A percentile compares a stretch with the other conserved stretches of the same genome.
Conservation (phyloP, 2,797 vertebrate species). For the Argyrosomus regius region DNA sequence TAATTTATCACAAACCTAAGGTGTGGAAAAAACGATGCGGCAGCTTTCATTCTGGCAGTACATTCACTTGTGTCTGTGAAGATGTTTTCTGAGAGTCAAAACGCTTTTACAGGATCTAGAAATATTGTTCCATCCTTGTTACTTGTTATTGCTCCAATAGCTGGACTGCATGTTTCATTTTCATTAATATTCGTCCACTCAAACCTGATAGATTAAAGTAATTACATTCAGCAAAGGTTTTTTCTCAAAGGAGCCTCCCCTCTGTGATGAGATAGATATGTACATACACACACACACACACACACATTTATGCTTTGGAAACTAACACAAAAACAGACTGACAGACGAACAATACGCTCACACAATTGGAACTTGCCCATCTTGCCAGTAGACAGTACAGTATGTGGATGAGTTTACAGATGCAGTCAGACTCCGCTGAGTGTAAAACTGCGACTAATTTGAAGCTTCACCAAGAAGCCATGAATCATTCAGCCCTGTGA, state of each 20-base stretch:
- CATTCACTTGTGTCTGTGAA: constrained; percentile 5
- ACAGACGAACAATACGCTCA: constrained; percentile 13
- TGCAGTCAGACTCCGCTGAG: constrained; percentile 31
- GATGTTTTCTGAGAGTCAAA: constrained; percentile 14
- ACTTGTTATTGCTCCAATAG: not conserved
- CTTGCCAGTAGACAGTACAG: not conserved
- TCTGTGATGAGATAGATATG: constrained; percentile 39
- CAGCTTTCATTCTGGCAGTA: constrained; percentile 7
- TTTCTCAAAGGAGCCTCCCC: constrained; percentile 35
- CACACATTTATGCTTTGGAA: constrained; percentile 29
- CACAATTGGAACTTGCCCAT: constrained; percentile 41
- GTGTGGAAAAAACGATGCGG: not conserved
- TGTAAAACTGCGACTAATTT: constrained; percentile 60
- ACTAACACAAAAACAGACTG: constrained; percentile 21
- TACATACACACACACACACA: constrained; percentile 5
- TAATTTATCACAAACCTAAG: not conserved
- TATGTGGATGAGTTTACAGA: constrained; percentile 31
- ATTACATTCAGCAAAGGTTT: constrained; percentile 45
- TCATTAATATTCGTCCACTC: constrained; percentile 45
- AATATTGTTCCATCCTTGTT: constrained; percentile 17
- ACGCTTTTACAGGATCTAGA: constrained; percentile 3
- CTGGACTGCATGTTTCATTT: constrained; percentile 20
- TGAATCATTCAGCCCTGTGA: constrained; percentile 57
- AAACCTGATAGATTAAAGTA: constrained; percentile 46
- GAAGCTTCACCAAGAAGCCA: constrained; percentile 59